These are phyloP conservation scores for Sinocyclocheilus grahami DNA, from an alignment of 2,113 vertebrate genomes.

Conservation along the genomic window DNA sequence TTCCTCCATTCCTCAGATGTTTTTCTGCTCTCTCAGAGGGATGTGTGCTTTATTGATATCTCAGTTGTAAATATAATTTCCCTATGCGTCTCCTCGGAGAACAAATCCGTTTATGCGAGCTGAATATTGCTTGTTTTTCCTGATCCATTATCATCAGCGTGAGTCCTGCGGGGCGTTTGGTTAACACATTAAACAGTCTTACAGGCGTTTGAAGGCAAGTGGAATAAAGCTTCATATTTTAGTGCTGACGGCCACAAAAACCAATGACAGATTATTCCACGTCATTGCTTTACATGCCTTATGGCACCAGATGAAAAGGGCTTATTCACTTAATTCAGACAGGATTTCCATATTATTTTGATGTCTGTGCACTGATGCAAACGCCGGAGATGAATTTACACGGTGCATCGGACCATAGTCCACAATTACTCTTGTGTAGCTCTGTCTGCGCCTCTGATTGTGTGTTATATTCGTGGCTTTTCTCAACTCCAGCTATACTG, in stretches of 20 bases:
- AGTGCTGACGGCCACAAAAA: slow-evolving; percentile 79
- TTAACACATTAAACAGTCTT: slow-evolving; percentile 76
- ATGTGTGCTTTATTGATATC: slow-evolving; percentile 73
- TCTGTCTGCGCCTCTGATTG: background rate
- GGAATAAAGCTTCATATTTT: slow-evolving; percentile 75
- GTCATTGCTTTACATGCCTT: slow-evolving; percentile 71
- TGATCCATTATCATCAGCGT: slow-evolving; percentile 77
- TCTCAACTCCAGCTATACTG: slow-evolving; percentile 44
- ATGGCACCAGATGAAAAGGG: slow-evolving; percentile 65
- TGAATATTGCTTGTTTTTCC: slow-evolving; percentile 73
- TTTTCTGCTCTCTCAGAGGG: slow-evolving; percentile 64
- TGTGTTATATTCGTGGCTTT: slow-evolving; percentile 3
- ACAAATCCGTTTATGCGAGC: slow-evolving; percentile 77
- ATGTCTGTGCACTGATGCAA: slow-evolving; percentile 44
- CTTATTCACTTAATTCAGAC: slow-evolving; percentile 62
- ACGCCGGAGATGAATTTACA: slow-evolving; percentile 14
- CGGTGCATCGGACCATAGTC: background rate
- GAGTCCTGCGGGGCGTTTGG: slow-evolving; percentile 71
- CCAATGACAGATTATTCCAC: slow-evolving; percentile 72
- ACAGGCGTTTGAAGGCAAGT: slow-evolving; percentile 74
- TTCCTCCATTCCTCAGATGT: background rate
- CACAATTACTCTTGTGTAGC: background rate
- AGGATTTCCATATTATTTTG: slow-evolving; percentile 47
- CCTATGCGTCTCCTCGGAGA: slow-evolving; percentile 71
- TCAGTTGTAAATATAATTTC: slow-evolving; percentile 77